Base-by-base conservation (phyloP, 2,888 invertebrate genomes). In the Trachelus tabidus region DNA sequence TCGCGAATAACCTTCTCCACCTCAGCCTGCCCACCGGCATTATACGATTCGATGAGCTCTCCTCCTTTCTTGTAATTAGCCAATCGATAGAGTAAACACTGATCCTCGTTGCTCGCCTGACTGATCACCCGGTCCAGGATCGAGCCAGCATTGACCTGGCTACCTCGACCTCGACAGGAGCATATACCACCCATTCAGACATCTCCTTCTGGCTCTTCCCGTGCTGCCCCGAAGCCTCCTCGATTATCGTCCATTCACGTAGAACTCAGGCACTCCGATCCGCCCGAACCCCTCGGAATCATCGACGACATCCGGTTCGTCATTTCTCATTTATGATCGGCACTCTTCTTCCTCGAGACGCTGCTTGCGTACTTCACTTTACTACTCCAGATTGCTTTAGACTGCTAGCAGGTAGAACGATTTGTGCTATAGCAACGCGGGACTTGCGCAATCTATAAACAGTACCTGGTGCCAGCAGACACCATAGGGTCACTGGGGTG, bases 21-120 rank as follows among this genome's bases (percentile, higher is more conserved):
- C 77, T 96, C 96, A 23, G 93, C 91, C 91, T 97, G 95, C 0
- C 98, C 98, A 1, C 97, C 97, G 78, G 94, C 94, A 80, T 96
- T 95, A 88, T 97, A 97, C 0, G 97, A 96, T 84, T 98, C 97
- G 75, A 98, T 94, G 30, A 98, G 92, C 84, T 98, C 96, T 6
- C 98, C 98, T 73, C 98, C 97, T 92, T 97, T 96, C 90, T 97
- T 97, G 90, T 97, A 98, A 92, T 98, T 97, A 11, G 97, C 98
- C 79, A 98, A 92, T 89, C 96, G 96, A 90, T 98, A 98, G 0
- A 98, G 93, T 34, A 97, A 94, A 84, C 97, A 97, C 89, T 97
- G 97, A 88, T 97, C 97, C 88, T 97, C 96, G 86, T 95, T 95
- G 79, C 96, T 95, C 0, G 97, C 96, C 87, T 97, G 97, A 30